phyloP scores from a whole-genome alignment of 2,888 invertebrate species.

The Melinaea marsaeus region DNA sequence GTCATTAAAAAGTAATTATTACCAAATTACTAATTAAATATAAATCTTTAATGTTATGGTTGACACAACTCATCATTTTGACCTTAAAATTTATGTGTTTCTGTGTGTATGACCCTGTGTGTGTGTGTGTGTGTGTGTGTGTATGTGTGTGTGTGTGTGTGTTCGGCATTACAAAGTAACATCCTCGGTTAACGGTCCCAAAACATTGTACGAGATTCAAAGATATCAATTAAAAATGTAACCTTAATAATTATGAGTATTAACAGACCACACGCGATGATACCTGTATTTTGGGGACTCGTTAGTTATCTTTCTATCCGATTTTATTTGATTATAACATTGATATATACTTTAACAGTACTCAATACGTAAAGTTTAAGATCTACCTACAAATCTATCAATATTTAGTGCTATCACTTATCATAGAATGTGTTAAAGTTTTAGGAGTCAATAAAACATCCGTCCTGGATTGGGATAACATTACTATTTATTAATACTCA shows the following conservation, averaged over 20 bases:
- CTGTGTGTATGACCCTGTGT: no score
- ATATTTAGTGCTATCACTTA: neutral
- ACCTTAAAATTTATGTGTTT: no score
- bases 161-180: slow-evolving; percentile 15
- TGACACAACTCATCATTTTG: no score
- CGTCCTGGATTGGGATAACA: slow-evolving; percentile 47
- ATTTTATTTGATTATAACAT: slow-evolving; percentile 18
- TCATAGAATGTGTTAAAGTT: slow-evolving; percentile 27
- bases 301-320: no score
- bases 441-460: slow-evolving; percentile 32
- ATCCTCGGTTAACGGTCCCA: slow-evolving; percentile 10
- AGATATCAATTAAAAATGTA: slow-evolving; percentile 38
- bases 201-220: slow-evolving; percentile 28
- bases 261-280: slow-evolving; percentile 71
- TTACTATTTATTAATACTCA: slow-evolving; percentile 55
- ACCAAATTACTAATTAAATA: no score
- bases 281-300: slow-evolving; percentile 27
- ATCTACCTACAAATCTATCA: neutral
- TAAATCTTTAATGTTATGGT: no score
- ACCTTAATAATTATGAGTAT: slow-evolving; percentile 39
- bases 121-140: no score
- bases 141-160: neutral
- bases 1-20: no score
- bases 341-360: slow-evolving; percentile 7
- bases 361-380: neutral